Percentiles rank a stretch among this genome's conserved stretches.
phyloP scores from a whole-genome alignment of 64 coral and sea anemone species.

The Montipora efflorescens region DNA sequence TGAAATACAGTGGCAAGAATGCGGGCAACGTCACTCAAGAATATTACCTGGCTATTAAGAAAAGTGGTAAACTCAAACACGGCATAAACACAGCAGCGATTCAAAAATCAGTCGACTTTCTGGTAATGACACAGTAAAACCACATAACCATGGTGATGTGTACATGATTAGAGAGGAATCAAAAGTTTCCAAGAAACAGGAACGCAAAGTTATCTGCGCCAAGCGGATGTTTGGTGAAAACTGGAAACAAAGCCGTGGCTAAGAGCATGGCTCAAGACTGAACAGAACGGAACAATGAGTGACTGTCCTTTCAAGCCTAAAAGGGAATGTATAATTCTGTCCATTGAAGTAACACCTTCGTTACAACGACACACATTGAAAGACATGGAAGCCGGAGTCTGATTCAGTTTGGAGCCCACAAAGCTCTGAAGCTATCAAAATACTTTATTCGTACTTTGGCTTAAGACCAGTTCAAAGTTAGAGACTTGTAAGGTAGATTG shows the following conservation, averaged over 20 bases:
- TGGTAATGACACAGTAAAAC: slow-evolving; percentile 48
- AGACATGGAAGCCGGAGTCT: too few relatives aligned
- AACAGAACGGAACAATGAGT: too few relatives aligned
- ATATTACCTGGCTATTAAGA: slow-evolving; percentile 90
- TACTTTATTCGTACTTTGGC: background rate
- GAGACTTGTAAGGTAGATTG: background rate
- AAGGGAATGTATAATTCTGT: too few relatives aligned
- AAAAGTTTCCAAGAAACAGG: background rate
- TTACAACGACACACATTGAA: too few relatives aligned
- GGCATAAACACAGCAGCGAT: slow-evolving; percentile 68
- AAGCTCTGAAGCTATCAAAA: background rate
- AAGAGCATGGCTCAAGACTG: background rate
- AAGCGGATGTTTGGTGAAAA: background rate
- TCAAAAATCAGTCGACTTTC: slow-evolving; percentile 79
- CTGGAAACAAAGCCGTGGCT: background rate
- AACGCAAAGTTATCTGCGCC: background rate
- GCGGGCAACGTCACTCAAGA: slow-evolving; percentile 55
- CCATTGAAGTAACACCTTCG: too few relatives aligned
- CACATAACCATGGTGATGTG: background rate
- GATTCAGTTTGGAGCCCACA: background rate
- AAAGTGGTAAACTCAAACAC: slow-evolving; percentile 83
- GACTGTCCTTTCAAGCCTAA: too few relatives aligned
- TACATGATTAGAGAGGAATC: background rate
- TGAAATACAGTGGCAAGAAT: slow-evolving; percentile 82
- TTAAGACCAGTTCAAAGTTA: background rate